Conservation (phyloP, 1,140 invertebrate species). For the Macrocentrus cingulum region DNA sequence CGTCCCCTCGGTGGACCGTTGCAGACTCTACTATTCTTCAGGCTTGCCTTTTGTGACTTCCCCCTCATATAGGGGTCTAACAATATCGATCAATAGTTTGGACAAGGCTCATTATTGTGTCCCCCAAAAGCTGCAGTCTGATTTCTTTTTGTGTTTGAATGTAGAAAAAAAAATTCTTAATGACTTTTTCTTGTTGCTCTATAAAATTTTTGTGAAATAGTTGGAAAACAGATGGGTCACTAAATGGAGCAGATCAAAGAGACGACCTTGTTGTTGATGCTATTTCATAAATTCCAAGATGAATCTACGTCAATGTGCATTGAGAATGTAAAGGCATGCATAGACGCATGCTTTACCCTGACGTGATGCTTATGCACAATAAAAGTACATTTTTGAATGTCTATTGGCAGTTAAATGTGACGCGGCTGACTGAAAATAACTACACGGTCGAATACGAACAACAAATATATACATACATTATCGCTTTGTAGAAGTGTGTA, state of each 20-base stretch:
- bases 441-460: background rate
- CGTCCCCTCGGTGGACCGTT: constrained; percentile 8
- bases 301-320: no score
- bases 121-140: background rate
- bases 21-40: constrained; percentile 10
- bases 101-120: background rate
- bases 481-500: constrained; percentile 51
- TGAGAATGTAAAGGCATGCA: no score
- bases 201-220: constrained; percentile 12
- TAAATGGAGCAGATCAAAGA: no score
- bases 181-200: no score
- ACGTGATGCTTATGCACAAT: background rate
- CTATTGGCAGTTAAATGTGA: background rate
- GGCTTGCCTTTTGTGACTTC: constrained; percentile 5
- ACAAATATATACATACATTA: constrained; percentile 42
- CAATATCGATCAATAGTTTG: constrained; percentile 21
- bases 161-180: no score
- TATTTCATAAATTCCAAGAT: no score
- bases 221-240: background rate
- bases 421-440: background rate
- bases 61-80: constrained; percentile 17
- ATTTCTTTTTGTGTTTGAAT: no score
- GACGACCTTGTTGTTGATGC: no score
- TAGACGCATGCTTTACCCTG: no score
- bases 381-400: background rate